phyloP scores from a whole-genome alignment of 2,113 vertebrate genomes.

The Austrofundulus limnaeus region DNA sequence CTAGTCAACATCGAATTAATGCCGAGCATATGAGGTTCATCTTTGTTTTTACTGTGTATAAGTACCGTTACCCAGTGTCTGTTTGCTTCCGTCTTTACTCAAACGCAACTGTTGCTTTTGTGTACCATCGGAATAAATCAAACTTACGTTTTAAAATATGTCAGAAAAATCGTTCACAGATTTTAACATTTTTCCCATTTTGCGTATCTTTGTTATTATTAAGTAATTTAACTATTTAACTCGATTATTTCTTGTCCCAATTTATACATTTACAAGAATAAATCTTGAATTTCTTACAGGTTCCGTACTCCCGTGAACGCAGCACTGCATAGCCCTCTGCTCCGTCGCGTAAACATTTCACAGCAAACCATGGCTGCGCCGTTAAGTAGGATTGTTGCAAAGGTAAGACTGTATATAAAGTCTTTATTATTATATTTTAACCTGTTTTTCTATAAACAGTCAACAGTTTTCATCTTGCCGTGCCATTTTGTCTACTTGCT shows the following conservation, averaged over 20 bases:
- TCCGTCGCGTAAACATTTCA: constrained; percentile 37
- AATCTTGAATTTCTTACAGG: background rate
- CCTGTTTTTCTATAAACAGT: background rate
- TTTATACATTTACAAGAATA: background rate
- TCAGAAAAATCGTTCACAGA: too few relatives aligned
- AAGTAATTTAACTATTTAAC: background rate
- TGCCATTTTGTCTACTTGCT: background rate
- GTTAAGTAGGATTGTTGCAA: constrained; percentile 55
- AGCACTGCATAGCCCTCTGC: constrained; percentile 15
- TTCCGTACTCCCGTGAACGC: constrained; percentile 11
- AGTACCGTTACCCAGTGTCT: constrained; percentile 3
- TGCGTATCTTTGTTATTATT: background rate
- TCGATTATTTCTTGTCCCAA: background rate
- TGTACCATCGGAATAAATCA: background rate
- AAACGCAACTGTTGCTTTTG: constrained; percentile 51
- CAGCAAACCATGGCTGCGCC: constrained; percentile 67
- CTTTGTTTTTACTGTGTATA: background rate
- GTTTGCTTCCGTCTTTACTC: background rate
- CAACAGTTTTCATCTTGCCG: fast-evolving
- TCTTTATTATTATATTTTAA: background rate
- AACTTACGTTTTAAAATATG: too few relatives aligned
- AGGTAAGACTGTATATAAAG: constrained; percentile 60
- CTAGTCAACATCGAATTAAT: background rate
- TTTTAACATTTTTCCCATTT: background rate
- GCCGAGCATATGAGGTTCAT: background rate